Percentiles rank a stretch among this genome's conserved stretches.
Evolutionary conservation across 2,113 vertebrate genomes (phyloP).

Genomic region (Centropus unirufus): DNA sequence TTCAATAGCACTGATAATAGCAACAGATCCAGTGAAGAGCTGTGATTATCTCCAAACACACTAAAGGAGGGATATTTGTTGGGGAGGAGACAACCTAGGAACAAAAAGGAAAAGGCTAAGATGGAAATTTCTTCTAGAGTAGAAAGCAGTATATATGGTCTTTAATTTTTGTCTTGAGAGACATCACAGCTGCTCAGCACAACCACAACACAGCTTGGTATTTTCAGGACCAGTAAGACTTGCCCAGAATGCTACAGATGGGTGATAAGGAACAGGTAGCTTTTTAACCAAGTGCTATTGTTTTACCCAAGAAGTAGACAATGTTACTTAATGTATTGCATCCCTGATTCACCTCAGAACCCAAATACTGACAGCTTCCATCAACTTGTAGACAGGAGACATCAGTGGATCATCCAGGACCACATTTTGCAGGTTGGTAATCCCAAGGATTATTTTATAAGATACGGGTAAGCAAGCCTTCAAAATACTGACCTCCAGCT

Average conservation of each 20-base stretch:
- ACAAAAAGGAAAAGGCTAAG: not conserved
- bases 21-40: not conserved
- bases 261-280: not conserved
- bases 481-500: not conserved
- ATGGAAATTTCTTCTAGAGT: not conserved
- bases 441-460: not conserved
- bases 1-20: not conserved
- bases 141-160: not conserved
- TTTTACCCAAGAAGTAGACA: not conserved
- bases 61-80: not conserved
- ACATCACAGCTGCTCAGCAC: not conserved
- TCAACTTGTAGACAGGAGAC: not conserved
- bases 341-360: not conserved
- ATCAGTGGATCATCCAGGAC: not conserved
- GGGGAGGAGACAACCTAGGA: not conserved
- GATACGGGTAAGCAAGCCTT: rapidly evolving
- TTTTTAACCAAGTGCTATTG: not conserved
- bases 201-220: not conserved
- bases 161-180: not conserved
- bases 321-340: rapidly evolving
- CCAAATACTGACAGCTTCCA: not conserved
- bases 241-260: not conserved
- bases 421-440: rapidly evolving
- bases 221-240: not conserved
- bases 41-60: not conserved